Evolutionary conservation across 2,797 vertebrate species (phyloP).

Genomic region (Notolepis coatsorum): DNA sequence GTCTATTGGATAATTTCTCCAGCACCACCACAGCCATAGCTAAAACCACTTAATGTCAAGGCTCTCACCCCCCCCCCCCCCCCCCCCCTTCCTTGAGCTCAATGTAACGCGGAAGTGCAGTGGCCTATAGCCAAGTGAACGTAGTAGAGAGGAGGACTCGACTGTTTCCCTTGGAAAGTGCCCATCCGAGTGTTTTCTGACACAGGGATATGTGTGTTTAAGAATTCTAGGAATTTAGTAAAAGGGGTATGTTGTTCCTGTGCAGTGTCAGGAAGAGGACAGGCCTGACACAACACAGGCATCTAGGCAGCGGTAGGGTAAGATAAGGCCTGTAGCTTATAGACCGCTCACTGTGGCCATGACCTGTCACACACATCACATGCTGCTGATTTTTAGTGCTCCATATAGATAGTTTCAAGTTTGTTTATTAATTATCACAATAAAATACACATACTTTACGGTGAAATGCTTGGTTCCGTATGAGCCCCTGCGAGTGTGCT

Average conservation of each 20-base stretch:
- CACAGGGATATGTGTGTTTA: slow-evolving; percentile 28
- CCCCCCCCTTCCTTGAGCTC: too few relatives aligned
- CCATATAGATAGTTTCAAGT: too few relatives aligned
- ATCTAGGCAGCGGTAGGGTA: slow-evolving; percentile 28
- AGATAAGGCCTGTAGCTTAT: slow-evolving; percentile 22
- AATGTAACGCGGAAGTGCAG: too few relatives aligned
- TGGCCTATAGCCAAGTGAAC: slow-evolving; percentile 29
- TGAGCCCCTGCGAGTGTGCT: not conserved
- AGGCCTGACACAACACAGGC: slow-evolving; percentile 61
- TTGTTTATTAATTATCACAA: too few relatives aligned
- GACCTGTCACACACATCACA: slow-evolving; percentile 25
- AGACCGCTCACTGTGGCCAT: slow-evolving; percentile 8
- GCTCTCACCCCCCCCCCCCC: too few relatives aligned
- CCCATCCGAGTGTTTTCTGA: slow-evolving; percentile 25
- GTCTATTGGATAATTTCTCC: too few relatives aligned
- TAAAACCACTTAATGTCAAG: too few relatives aligned
- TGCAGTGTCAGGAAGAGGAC: slow-evolving; percentile 64
- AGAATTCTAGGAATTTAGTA: slow-evolving; percentile 69
- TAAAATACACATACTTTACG: too few relatives aligned
- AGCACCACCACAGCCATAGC: too few relatives aligned
- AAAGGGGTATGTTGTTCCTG: slow-evolving; percentile 59
- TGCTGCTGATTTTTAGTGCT: too few relatives aligned
- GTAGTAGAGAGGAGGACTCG: slow-evolving; percentile 29
- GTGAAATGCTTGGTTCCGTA: too few relatives aligned
- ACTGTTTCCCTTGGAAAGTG: slow-evolving; percentile 58